Evolutionary conservation across 1,140 invertebrate species (phyloP).

Genomic region (Habropoda laboriosa): DNA sequence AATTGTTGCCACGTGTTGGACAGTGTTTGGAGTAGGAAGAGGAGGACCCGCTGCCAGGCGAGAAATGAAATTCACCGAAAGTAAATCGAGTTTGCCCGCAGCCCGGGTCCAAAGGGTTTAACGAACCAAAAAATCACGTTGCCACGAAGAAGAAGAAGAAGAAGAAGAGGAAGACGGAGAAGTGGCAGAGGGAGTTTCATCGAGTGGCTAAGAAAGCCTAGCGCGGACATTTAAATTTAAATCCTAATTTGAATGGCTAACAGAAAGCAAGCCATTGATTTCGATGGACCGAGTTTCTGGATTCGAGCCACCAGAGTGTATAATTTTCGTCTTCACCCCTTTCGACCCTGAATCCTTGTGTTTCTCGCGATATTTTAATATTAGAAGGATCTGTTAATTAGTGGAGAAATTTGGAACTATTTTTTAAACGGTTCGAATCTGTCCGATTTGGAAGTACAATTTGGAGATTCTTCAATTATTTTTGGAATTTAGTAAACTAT

Average conservation of each 20-base stretch:
- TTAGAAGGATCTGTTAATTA: background rate
- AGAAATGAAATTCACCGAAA: constrained; percentile 78
- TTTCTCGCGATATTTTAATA: background rate
- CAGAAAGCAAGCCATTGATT: background rate
- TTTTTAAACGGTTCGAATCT: background rate
- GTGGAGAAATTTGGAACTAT: background rate
- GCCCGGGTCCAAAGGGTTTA: constrained; percentile 68
- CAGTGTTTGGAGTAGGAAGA: background rate
- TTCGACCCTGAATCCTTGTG: background rate
- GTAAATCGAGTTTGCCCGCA: constrained; percentile 74
- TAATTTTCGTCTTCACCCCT: background rate
- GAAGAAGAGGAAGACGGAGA: background rate
- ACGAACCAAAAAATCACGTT: constrained; percentile 75
- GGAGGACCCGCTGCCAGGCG: constrained; percentile 48
- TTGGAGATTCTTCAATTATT: background rate
- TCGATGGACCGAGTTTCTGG: background rate
- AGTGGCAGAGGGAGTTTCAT: background rate
- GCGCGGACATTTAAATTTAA: constrained; percentile 29
- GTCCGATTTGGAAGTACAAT: background rate
- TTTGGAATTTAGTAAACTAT: background rate
- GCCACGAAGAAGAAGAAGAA: constrained; percentile 33
- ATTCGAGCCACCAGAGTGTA: too few relatives aligned
- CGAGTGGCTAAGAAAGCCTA: background rate
- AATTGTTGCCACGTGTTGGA: constrained; percentile 12
- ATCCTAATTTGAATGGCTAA: constrained; percentile 37